Evolutionary conservation across 2,113 vertebrate species (phyloP).

Genomic region (Siniperca knerii): DNA sequence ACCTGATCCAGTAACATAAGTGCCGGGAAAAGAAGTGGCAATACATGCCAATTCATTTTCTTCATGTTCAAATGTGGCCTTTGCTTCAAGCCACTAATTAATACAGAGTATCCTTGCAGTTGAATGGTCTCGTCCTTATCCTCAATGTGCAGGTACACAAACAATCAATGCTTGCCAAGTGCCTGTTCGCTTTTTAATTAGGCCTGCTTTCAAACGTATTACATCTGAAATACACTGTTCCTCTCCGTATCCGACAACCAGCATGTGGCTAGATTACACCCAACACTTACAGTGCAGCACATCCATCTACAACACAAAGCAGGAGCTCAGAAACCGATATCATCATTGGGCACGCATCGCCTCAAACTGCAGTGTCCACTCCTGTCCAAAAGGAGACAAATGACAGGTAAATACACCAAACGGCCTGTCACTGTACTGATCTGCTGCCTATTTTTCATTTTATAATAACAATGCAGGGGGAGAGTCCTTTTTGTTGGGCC

Average conservation of each 20-base stretch:
- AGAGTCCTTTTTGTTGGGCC: constrained; percentile 55
- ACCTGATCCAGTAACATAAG: constrained; percentile 1
- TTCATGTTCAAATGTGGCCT: constrained; percentile 57
- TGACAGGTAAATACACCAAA: constrained; percentile 78
- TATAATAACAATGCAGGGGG: constrained; percentile 75
- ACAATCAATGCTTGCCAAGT: constrained; percentile 78
- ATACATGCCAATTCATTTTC: constrained; percentile 51
- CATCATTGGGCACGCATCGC: constrained; percentile 41
- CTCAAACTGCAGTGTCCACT: constrained; percentile 65
- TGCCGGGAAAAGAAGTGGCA: constrained; percentile 30
- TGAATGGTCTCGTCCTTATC: constrained; percentile 75
- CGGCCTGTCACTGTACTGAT: constrained; percentile 66
- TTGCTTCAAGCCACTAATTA: constrained; percentile 72
- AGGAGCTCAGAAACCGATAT: constrained; percentile 60
- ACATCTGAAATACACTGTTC: constrained; percentile 68
- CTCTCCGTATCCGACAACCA: constrained; percentile 68
- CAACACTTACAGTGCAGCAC: constrained; percentile 45
- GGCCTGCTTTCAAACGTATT: constrained; percentile 71
- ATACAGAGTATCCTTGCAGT: constrained; percentile 64
- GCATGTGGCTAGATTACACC: constrained; percentile 66
- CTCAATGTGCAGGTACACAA: constrained; percentile 76
- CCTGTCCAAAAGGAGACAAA: constrained; percentile 76
- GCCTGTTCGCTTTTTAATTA: constrained; percentile 80
- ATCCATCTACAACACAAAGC: constrained; percentile 69
- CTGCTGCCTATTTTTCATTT: constrained; percentile 74